Percentiles rank a stretch among this genome's conserved stretches.
Conservation (phyloP, 2,113 vertebrate species). For the Xiphophorus couchianus region DNA sequence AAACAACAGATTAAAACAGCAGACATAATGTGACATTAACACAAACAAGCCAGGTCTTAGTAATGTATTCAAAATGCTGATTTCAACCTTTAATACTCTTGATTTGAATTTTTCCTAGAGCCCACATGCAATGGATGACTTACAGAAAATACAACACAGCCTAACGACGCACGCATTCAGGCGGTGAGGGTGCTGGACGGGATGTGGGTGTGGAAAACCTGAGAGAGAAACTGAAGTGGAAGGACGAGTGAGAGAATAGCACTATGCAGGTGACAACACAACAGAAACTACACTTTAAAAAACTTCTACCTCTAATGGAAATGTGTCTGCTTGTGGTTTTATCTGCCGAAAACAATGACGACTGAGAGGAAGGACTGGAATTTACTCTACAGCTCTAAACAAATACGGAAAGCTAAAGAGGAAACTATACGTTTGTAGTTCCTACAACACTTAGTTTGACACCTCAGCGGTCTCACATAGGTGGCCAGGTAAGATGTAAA, state of each 20-base stretch:
- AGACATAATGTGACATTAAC: background rate
- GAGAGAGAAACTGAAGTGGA: constrained; percentile 10
- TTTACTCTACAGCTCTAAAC: background rate
- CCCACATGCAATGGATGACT: constrained; percentile 2
- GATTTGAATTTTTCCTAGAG: background rate
- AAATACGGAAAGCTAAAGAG: background rate
- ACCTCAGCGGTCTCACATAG: background rate
- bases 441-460: constrained; percentile 1
- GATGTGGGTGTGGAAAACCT: constrained; percentile 19
- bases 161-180: constrained; percentile 18
- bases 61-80: background rate
- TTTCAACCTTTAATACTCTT: background rate
- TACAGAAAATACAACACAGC: background rate
- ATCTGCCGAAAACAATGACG: constrained; percentile 21
- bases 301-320: background rate
- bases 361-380: background rate
- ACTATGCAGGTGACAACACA: background rate
- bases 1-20: background rate
- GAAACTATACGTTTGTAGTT: background rate
- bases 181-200: constrained; percentile 10
- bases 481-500: constrained; percentile 9
- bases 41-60: background rate
- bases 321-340: background rate
- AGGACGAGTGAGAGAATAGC: background rate
- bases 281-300: constrained; percentile 26